Evolutionary conservation across 2,113 vertebrate species (phyloP), one percentile per base, ranked within the genome.

Genomic region (Donacobius atricapilla): DNA sequence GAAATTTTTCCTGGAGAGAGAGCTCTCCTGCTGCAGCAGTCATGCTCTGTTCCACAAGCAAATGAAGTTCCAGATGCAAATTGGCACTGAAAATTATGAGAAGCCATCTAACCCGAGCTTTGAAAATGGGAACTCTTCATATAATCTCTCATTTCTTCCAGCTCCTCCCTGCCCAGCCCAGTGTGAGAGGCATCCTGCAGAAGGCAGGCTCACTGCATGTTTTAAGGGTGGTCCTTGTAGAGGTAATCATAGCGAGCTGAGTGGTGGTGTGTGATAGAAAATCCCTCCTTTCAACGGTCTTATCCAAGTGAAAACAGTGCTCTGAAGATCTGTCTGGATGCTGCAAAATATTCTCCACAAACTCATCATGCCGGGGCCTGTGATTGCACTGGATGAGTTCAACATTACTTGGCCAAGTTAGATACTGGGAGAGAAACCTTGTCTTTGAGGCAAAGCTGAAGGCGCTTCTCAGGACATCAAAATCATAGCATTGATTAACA

Each of bases 401-500:
- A 40, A 9, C 35, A 4, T 18, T 13, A 15, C 37, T 7, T 42
- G 47, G 22, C n/a, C 0, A 0, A 53, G 39, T 39, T 17, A 35
- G 31, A 31, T 3, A 22, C 0, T 27, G 35, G 40, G 75, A 81
- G 33, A 68, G 69, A 79, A 82, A 50, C 15, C 51, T 86, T 66
- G 22, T 54, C 64, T 73, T 73, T 23, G 77, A 35, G 42, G 22
- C 35, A 68, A 71, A 82, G 50, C 25, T 87, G 56, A 61, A 78
- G 80, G 30, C 50, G 13, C 21, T 91, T 70, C 51, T 81, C 20
- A 61, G 27, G 72, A 39, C 27, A 44, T 51, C 15, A 30, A 35
- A 71, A 66, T 7, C 0, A 0, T 40, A 19, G 8, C 22, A 10
- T 1, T 13, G 66, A 77, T 17, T 21, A 13, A 14, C 57, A 71